Evolutionary conservation across 2,113 vertebrate genomes (phyloP).

Genomic region (Dendrocopos noguchii): DNA sequence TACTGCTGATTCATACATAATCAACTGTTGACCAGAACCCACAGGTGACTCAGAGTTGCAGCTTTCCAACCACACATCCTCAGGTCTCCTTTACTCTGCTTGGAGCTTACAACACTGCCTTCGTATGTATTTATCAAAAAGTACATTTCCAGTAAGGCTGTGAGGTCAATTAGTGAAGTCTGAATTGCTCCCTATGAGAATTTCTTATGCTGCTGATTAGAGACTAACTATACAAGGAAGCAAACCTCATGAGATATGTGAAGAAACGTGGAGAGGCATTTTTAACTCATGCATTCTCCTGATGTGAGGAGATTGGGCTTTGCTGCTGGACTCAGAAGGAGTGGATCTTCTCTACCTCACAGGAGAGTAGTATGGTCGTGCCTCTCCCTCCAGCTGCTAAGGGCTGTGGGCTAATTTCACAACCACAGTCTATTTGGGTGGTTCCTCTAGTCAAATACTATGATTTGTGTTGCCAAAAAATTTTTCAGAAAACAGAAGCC

Average conservation of each 20-base stretch:
- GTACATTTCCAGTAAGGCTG: not conserved
- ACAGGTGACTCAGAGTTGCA: too few relatives aligned
- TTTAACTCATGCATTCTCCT: not conserved
- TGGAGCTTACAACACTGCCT: not conserved
- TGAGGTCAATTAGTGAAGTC: not conserved
- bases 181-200: not conserved
- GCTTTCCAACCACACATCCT: too few relatives aligned
- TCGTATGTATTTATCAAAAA: not conserved
- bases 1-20: too few relatives aligned
- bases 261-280: not conserved
- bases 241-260: not conserved
- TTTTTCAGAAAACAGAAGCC: not conserved
- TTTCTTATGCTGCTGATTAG: not conserved
- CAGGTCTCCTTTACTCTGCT: not conserved
- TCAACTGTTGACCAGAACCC: too few relatives aligned
- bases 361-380: not conserved
- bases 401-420: not conserved
- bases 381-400: not conserved
- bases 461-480: not conserved
- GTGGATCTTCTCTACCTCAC: too few relatives aligned
- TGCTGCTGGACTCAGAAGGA: not conserved
- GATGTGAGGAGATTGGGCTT: not conserved
- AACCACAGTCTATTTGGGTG: not conserved
- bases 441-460: not conserved
- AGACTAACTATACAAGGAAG: not conserved